Evolutionary conservation across 30 jellyfish, hydroid and myxozoan genomes (phyloP).

Genomic region (Cassiopea andromeda): DNA sequence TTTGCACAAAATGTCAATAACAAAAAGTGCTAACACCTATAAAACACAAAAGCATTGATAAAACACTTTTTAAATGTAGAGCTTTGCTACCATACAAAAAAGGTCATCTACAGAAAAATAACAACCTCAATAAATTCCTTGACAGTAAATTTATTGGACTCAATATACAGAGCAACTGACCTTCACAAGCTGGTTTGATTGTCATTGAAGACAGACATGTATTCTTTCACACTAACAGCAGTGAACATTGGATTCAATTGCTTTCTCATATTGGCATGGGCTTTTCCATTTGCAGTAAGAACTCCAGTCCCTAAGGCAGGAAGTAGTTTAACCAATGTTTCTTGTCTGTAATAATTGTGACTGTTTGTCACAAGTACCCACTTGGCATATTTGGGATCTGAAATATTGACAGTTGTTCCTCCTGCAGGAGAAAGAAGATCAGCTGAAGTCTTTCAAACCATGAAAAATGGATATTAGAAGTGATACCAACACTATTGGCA

Average conservation of each 20-base stretch:
- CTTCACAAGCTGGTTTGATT: conserved; percentile 40
- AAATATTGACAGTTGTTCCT: conserved; percentile 27
- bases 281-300: conserved; percentile 41
- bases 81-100: too few species aligned
- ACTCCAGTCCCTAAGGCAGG: conserved; percentile 63
- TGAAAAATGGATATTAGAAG: too few species aligned
- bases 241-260: conserved; percentile 57
- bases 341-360: conserved; percentile 4
- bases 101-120: background rate
- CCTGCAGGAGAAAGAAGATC: conserved; percentile 12
- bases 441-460: too few species aligned
- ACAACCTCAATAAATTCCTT: too few species aligned
- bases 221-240: conserved; percentile 35
- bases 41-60: background rate
- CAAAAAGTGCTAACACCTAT: background rate
- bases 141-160: background rate
- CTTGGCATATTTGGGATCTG: conserved; percentile 62
- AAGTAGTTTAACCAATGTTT: background rate
- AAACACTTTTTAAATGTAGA: background rate
- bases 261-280: conserved; percentile 48
- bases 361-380: conserved; percentile 58
- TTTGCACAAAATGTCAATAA: too few species aligned
- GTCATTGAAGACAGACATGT: conserved; percentile 32
- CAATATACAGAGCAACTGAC: background rate
- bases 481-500: too few species aligned